A percentile compares a stretch with the other conserved stretches of the same genome.
Conservation (phyloP, 2,888 invertebrate genomes). For the Trachelus tabidus region DNA sequence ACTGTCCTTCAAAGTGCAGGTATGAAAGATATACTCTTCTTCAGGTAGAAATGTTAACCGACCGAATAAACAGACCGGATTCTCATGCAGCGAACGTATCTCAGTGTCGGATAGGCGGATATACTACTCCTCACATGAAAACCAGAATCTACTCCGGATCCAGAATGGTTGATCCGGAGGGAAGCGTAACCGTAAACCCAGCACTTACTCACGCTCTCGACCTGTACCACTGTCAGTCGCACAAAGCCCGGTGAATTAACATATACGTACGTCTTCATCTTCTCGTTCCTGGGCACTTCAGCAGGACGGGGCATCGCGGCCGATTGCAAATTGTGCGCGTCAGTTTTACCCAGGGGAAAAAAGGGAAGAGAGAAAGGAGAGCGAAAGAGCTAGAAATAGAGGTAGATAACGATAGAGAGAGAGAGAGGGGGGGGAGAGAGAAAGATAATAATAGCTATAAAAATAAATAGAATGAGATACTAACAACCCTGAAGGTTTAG, state of each 20-base stretch:
- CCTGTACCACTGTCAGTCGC: not conserved
- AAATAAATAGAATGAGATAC: slow-evolving; percentile 2
- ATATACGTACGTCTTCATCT: not conserved
- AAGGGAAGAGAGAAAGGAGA: slow-evolving; percentile 65
- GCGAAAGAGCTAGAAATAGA: slow-evolving; percentile 10
- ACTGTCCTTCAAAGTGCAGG: not conserved
- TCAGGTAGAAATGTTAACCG: not conserved
- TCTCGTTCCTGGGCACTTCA: not conserved
- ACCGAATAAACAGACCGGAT: slow-evolving; percentile 12
- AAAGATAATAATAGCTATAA: not conserved
- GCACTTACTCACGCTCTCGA: not conserved
- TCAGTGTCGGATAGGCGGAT: not conserved
- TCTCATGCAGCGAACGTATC: not conserved
- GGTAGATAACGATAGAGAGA: slow-evolving; percentile 14
- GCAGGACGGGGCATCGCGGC: not conserved
- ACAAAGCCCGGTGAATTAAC: not conserved
- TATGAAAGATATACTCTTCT: not conserved
- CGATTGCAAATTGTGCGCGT: slow-evolving; percentile 1
- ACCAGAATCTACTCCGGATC: not conserved
- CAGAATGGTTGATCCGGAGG: not conserved
- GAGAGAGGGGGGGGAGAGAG: slow-evolving; percentile 18
- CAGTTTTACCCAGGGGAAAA: slow-evolving; percentile 52
- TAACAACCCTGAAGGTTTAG: slow-evolving; percentile 23
- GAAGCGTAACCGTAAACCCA: not conserved
- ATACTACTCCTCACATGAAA: not conserved